Evolutionary conservation across 2,113 vertebrate genomes (phyloP).

Genomic region (Mastomys coucha): DNA sequence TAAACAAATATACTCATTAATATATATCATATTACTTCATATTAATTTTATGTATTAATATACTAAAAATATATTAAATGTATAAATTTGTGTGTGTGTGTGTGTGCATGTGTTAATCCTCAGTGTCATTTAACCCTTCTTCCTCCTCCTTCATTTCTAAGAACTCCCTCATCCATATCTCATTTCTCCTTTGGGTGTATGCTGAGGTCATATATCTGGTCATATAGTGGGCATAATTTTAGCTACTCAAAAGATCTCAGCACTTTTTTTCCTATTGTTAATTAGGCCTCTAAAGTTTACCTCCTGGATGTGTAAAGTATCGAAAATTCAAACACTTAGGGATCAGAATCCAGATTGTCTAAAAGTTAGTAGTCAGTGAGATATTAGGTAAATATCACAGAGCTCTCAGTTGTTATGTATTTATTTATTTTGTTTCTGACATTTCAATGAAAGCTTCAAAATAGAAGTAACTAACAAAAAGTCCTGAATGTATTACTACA

Average conservation of each 20-base stretch:
- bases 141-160: background rate
- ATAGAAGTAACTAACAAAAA: background rate
- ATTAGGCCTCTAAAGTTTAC: background rate
- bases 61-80: too few species aligned
- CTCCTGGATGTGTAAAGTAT: rapidly evolving
- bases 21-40: background rate
- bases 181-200: background rate
- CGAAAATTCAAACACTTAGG: background rate
- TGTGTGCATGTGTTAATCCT: too few species aligned
- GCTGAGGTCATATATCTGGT: background rate
- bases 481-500: background rate
- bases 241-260: background rate
- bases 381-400: background rate
- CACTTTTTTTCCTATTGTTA: background rate
- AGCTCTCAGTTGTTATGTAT: background rate
- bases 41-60: too few species aligned
- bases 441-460: background rate
- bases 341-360: background rate
- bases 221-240: background rate
- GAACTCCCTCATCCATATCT: background rate
- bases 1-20: too few species aligned
- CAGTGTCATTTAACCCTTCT: background rate
- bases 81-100: too few species aligned
- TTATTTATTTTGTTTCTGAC: background rate
- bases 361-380: background rate